Evolutionary conservation across 2,888 invertebrate genomes (phyloP).

Genomic region (Mythimna albipuncta): DNA sequence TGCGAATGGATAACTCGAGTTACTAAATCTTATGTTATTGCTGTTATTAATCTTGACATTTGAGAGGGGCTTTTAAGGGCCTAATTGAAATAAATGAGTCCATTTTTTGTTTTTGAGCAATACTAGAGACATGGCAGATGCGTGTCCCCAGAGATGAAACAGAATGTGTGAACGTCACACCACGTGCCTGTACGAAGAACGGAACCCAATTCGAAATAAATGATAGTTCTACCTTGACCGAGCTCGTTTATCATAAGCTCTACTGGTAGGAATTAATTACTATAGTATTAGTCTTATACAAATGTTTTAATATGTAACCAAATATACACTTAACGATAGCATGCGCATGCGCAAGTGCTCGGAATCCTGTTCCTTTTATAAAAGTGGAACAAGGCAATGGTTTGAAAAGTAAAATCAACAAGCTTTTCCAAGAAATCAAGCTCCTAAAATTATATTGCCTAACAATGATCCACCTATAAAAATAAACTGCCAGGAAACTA

Average conservation of each 20-base stretch:
- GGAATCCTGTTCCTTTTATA: constrained; percentile 9
- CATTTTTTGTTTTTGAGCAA: neutral
- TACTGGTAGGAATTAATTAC: neutral
- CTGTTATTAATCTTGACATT: neutral
- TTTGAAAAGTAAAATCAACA: constrained; percentile 24
- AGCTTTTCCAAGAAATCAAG: constrained; percentile 44
- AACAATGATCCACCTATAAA: constrained; percentile 42
- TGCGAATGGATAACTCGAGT: neutral
- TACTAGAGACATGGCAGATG: neutral
- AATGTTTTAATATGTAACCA: neutral
- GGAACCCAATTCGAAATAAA: neutral
- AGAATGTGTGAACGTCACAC: neutral
- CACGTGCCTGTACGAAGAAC: neutral
- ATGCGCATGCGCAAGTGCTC: constrained; percentile 25
- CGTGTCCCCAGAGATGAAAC: neutral
- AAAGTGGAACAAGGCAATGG: constrained; percentile 32
- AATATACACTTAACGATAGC: neutral
- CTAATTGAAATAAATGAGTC: neutral
- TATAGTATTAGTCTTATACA: no score
- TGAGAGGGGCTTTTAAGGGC: neutral
- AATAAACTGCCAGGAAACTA: constrained; percentile 47
- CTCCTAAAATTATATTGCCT: constrained; percentile 46
- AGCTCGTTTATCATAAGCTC: neutral
- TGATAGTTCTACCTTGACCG: neutral
- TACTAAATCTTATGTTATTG: neutral